These are phyloP conservation scores for Heliconius ismenius DNA, from an alignment of 2,888 invertebrate genomes.

Conservation along the genomic window DNA sequence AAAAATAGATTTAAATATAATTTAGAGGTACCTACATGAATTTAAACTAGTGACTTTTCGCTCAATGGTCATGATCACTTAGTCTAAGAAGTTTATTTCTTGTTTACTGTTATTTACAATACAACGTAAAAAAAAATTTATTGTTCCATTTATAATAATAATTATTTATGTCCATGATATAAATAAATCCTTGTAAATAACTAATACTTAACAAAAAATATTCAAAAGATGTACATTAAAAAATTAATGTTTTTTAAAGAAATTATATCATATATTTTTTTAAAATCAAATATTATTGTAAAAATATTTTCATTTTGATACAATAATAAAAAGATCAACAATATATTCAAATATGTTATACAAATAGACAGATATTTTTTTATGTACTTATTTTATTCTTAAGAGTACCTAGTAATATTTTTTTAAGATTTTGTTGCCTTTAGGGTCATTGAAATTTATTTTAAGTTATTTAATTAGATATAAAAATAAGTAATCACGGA, in stretches of 20 bases:
- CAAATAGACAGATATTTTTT: too few species aligned
- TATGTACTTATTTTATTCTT: neutral
- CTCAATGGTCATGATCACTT: neutral
- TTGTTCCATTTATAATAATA: neutral
- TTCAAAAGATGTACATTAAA: neutral
- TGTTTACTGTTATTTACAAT: neutral
- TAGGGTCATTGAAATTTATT: neutral
- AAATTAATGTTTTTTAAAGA: too few species aligned
- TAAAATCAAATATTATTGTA: neutral
- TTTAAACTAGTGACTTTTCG: neutral
- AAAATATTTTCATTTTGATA: neutral
- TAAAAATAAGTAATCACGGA: neutral
- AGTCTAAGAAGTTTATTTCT: neutral
- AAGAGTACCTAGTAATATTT: neutral
- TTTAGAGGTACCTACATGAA: neutral
- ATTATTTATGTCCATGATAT: neutral
- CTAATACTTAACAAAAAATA: neutral
- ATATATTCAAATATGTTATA: too few species aligned
- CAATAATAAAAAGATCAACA: neutral
- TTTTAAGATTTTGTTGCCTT: neutral
- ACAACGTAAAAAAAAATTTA: neutral
- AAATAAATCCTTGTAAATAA: neutral
- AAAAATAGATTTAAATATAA: neutral
- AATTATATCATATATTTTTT: neutral
- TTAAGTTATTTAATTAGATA: neutral